Evolutionary conservation across 2,797 vertebrate species (phyloP), one percentile per base, ranked within the genome.

Genomic region (Cryptoprocta ferox): DNA sequence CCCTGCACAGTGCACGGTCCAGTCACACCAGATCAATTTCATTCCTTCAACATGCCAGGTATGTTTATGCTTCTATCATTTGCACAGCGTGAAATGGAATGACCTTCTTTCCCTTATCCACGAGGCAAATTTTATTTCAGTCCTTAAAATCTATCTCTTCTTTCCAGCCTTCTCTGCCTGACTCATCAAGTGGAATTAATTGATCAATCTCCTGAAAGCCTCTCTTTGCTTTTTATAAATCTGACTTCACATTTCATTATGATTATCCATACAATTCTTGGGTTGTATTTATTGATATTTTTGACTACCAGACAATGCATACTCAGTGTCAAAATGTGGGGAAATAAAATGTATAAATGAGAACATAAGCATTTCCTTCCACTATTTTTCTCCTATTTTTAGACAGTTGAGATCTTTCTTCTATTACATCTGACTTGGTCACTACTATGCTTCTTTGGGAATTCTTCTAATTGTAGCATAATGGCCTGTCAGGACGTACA

Each of bases 401-500:
- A 32, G 18, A 92, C 30, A 97, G 83, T 18, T 91, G 75, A 96
- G 19, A 48, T 63, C 24, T 94, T 91, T 61, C 68, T 68, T 86
- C 61, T 59, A 7, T 68, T 15, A 2, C 7, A 26, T 45, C 66
- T 75, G 28, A 61, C 21, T 66, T 68, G 1, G 45, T 14, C 39
- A 39, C 53, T 18, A 70, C 48, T 37, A 39, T 88, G 48, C 12
- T 39, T 89, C 70, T 50, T 76, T 30, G 9, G 28, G 66, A 91
- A 48, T 35, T 48, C 61, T 68, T 84, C 48, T 95, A 87, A 92
- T 73, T 50, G 48, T 6, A 87, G 70, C 5, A 7, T 93, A 94
- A 96, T 92, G 94, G 61, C 83, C 81, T 93, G 84, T 84, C 48
- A 81, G 42, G 50, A 90, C 53, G 24, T 42, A 93, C 86, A 85